Evolutionary conservation across 1,140 invertebrate genomes (phyloP).

Genomic region (Homarus americanus): DNA sequence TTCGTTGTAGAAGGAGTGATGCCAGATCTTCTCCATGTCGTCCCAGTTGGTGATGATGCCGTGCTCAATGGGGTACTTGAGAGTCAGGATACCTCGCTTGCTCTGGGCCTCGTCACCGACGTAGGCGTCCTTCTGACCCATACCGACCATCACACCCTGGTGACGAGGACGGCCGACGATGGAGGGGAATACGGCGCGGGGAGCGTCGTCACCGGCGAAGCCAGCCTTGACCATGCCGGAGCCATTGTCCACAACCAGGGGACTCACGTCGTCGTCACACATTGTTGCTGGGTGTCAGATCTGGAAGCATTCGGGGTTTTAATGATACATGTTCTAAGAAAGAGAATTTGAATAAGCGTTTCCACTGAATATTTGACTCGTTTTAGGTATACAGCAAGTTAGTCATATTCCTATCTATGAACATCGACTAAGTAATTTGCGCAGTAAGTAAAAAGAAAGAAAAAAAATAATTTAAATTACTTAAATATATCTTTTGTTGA

Average conservation of each 20-base stretch:
- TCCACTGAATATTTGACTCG: too few relatives aligned
- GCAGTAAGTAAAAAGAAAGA: too few relatives aligned
- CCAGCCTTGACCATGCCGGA: slow-evolving; percentile 85
- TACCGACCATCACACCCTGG: slow-evolving; percentile 93
- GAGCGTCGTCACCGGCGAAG: slow-evolving; percentile 91
- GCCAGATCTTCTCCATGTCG: slow-evolving; percentile 98
- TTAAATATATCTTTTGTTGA: too few relatives aligned
- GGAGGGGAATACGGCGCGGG: slow-evolving; percentile 94
- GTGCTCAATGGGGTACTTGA: slow-evolving; percentile 97
- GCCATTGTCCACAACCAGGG: slow-evolving; percentile 83
- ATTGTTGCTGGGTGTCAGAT: not conserved
- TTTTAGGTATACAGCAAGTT: too few relatives aligned
- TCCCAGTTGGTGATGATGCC: slow-evolving; percentile 98
- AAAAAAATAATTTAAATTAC: too few relatives aligned
- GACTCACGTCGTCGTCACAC: slow-evolving; percentile 55
- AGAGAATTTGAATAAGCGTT: too few relatives aligned
- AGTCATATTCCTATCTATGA: not conserved
- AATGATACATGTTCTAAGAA: too few relatives aligned
- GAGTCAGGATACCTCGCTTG: slow-evolving; percentile 93
- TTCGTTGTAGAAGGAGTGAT: slow-evolving; percentile 97
- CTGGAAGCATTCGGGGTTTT: not conserved
- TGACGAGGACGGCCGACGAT: slow-evolving; percentile 83
- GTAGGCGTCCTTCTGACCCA: slow-evolving; percentile 95
- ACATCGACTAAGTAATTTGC: not conserved
- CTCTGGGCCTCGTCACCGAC: slow-evolving; percentile 96